phyloP scores from a whole-genome alignment of 2,113 vertebrate species.

The Saccopteryx leptura region DNA sequence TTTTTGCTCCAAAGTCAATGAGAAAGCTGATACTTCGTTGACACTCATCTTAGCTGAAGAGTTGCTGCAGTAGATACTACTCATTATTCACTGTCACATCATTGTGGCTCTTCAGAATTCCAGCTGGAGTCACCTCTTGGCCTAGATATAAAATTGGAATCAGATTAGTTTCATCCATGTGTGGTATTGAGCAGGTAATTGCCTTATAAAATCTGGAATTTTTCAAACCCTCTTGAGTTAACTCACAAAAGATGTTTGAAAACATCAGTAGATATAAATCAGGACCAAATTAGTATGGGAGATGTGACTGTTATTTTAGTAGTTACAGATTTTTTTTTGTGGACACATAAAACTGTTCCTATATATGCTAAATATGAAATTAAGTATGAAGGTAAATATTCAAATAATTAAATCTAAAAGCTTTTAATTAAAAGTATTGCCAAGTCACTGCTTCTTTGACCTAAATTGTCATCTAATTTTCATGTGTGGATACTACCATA shows the following conservation, averaged over 20 bases:
- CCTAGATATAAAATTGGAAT: slow-evolving; percentile 75
- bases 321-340: not conserved
- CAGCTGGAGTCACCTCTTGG: slow-evolving; percentile 41
- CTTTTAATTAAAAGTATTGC: not conserved
- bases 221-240: slow-evolving; percentile 42
- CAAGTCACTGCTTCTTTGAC: slow-evolving; percentile 3
- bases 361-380: not conserved
- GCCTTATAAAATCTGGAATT: slow-evolving; percentile 36
- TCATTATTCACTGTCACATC: slow-evolving; percentile 92
- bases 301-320: not conserved
- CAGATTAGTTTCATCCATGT: slow-evolving; percentile 56
- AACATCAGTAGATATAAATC: slow-evolving; percentile 5
- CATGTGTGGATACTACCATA: not conserved
- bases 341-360: not conserved
- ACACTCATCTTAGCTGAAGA: slow-evolving; percentile 94
- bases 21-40: slow-evolving; percentile 93
- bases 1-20: slow-evolving; percentile 98
- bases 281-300: slow-evolving; percentile 14
- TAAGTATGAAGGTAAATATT: not conserved
- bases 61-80: slow-evolving; percentile 95
- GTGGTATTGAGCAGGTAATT: not conserved
- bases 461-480: not conserved
- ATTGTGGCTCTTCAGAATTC: slow-evolving; percentile 38
- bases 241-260: not conserved
- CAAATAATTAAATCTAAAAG: not conserved